These are phyloP conservation scores for Megalonaias nervosa DNA, from an alignment of 1,140 invertebrate genomes.

Conservation along the genomic window DNA sequence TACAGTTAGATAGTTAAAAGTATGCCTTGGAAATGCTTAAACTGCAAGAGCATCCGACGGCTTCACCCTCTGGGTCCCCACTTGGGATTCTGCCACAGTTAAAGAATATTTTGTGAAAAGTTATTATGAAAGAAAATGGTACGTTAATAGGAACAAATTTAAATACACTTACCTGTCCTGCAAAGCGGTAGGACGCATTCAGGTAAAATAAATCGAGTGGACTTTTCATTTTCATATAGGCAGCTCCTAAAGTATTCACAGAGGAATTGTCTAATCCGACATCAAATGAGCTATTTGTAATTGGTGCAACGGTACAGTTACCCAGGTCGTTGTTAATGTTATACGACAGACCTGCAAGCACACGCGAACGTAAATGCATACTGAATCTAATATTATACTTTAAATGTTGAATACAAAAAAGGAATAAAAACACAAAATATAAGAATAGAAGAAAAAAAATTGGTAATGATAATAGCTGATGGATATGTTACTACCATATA, in stretches of 20 bases:
- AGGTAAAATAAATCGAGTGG: conserved; percentile 34
- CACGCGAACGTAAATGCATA: too few relatives aligned
- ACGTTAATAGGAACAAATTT: neutral
- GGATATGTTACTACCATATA: too few relatives aligned
- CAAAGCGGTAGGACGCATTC: conserved; percentile 25
- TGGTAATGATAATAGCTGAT: too few relatives aligned
- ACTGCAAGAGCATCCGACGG: too few relatives aligned
- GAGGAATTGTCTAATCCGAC: neutral
- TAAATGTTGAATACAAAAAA: too few relatives aligned
- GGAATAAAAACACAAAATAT: too few relatives aligned
- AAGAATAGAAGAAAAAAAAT: too few relatives aligned
- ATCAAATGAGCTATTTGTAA: conserved; percentile 26
- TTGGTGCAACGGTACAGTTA: conserved; percentile 34
- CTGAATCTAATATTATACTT: too few relatives aligned
- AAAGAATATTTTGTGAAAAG: neutral
- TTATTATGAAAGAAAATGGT: neutral
- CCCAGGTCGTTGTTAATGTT: conserved; percentile 25
- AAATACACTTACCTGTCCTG: conserved; percentile 28
- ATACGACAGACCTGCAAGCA: conserved; percentile 26
- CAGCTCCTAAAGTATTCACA: neutral
- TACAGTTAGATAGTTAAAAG: too few relatives aligned
- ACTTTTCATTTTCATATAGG: conserved; percentile 36
- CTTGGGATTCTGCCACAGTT: too few relatives aligned
- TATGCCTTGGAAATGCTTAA: too few relatives aligned
- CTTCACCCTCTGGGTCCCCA: too few relatives aligned